Evolutionary conservation across 2,113 vertebrate genomes (phyloP).

Genomic region (Cochlearius cochlearius): DNA sequence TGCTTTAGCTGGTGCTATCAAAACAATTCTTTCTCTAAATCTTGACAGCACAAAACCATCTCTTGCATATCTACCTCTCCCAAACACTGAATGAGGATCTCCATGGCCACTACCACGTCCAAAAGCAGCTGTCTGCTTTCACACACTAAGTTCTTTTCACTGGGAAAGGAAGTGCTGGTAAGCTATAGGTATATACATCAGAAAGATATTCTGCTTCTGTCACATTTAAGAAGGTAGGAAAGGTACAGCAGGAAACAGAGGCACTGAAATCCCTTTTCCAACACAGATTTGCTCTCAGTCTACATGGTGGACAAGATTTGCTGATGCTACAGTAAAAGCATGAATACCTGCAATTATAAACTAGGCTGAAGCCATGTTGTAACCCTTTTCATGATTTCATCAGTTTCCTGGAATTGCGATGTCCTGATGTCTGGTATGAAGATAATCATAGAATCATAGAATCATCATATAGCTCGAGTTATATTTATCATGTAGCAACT

Average conservation of each 20-base stretch:
- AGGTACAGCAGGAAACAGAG: not conserved
- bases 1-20: not conserved
- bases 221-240: not conserved
- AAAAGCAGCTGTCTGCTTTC: not conserved
- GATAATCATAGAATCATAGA: too few species aligned
- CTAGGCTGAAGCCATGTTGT: not conserved
- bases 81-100: not conserved
- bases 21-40: not conserved
- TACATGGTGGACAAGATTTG: not conserved
- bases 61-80: not conserved
- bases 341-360: not conserved
- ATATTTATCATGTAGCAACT: not conserved
- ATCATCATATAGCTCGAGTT: not conserved
- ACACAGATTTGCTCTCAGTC: not conserved
- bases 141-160: not conserved
- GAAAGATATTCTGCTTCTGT: not conserved
- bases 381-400: not conserved
- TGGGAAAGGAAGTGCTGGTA: not conserved
- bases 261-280: not conserved
- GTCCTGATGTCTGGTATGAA: not conserved
- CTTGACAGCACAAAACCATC: not conserved
- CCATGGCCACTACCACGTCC: rapidly evolving
- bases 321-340: not conserved
- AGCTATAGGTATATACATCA: not conserved
- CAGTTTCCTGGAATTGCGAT: not conserved